Conservation (phyloP, 2,797 vertebrate genomes). For the Acridotheres tristis region DNA sequence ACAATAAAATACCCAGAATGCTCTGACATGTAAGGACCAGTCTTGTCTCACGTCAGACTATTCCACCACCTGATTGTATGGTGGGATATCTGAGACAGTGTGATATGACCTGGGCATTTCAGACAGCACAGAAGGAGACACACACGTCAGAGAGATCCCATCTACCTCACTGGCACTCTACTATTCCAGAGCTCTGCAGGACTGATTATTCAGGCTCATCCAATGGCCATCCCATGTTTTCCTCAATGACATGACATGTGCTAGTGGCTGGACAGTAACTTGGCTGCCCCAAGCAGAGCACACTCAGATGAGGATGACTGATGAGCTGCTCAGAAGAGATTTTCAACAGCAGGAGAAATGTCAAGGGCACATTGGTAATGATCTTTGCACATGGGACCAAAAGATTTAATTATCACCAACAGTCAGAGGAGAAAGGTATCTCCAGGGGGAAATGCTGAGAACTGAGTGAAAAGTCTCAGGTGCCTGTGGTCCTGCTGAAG, state of each 20-base stretch:
- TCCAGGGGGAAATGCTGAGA: neutral
- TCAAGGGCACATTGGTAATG: neutral
- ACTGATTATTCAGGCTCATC: neutral
- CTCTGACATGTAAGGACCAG: neutral
- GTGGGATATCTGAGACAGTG: neutral
- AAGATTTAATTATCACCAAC: neutral
- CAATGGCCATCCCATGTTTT: neutral
- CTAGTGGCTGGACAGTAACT: neutral
- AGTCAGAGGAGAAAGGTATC: neutral
- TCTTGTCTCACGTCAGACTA: neutral
- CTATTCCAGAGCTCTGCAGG: neutral
- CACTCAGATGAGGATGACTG: neutral
- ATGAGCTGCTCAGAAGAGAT: neutral
- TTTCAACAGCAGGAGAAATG: neutral
- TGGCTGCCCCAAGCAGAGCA: neutral
- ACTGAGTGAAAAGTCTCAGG: neutral
- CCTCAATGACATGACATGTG: neutral
- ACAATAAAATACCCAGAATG: neutral
- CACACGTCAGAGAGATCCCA: neutral
- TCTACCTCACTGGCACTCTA: neutral
- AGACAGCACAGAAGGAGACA: neutral
- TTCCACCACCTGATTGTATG: neutral
- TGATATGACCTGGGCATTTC: neutral
- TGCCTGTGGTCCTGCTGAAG: neutral
- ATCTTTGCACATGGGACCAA: neutral